Evolutionary conservation across 1,140 invertebrate genomes (phyloP), one percentile per base, ranked within the genome.

Genomic region (Drosophila azteca): DNA sequence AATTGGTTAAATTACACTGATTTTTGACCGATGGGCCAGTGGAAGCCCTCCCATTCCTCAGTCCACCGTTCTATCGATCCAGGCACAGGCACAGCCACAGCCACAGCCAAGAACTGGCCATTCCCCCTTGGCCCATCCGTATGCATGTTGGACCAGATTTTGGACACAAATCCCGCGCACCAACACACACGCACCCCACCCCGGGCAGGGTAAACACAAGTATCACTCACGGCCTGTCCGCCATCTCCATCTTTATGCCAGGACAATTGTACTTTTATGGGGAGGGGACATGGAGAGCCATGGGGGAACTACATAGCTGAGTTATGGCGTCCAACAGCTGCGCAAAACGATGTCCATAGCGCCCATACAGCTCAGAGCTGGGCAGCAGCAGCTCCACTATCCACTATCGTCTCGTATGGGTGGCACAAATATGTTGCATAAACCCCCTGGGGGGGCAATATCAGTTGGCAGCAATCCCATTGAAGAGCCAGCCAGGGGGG

Each of bases 291-390:
- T 72, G 54, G 43, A 8, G 24, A 35, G 64, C 48, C 62, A 49
- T 63, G 43, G 61, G 68, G 31, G 52, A 41, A 55, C 17, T 20
- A 20, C 17, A 20, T 72, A 54, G 55, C 83, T 88, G 83, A 88
- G 82, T 88, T 87, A 87, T 87, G 75, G 77, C 63, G 71, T 65
- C 83, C 78, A 82, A 79, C 82, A 87, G 82, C 82, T 87, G 82
- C 59, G 83, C 83, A 58, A 75, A 85, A 87, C 79, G 74, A 87
- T 49, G 67, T 52, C 64, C 51, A 43, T 24, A 61, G 39, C 52
- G 35, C 3, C 11, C n/a, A n/a, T n/a, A n/a, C n/a, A 20, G 1
- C 35, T 5, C 11, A 13, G 35, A 13, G 35, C 35, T 39, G 35
- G 35, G 8, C 29, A 9, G 29, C 2, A 31, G 7, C 29, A 31